Evolutionary conservation across 2,888 invertebrate genomes (phyloP).

Genomic region (Drosophila lutescens): DNA sequence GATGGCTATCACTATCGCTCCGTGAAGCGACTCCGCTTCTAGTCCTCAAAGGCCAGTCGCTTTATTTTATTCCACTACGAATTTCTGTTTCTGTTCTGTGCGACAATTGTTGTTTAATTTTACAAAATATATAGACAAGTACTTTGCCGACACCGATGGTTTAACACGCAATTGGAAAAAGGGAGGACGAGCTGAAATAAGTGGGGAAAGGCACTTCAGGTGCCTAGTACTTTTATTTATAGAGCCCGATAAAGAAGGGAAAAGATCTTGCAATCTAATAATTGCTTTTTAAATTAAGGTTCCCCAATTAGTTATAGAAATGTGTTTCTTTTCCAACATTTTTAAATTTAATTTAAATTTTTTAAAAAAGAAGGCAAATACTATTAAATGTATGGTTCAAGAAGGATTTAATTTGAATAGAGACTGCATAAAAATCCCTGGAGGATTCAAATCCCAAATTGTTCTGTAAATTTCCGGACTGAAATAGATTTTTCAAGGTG

Average conservation of each 20-base stretch:
- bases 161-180: conserved; percentile 17
- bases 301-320: no score
- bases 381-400: no score
- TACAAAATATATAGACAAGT: conserved; percentile 51
- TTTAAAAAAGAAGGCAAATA: no score
- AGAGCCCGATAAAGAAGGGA: no score
- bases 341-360: no score
- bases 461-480: background rate
- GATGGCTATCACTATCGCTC: conserved; percentile 79
- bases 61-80: conserved; percentile 24
- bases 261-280: no score
- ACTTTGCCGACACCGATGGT: conserved; percentile 19
- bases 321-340: no score
- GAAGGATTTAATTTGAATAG: no score
- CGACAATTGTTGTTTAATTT: conserved; percentile 66
- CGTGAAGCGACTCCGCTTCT: conserved; percentile 61
- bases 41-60: conserved; percentile 11
- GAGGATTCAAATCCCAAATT: background rate
- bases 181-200: background rate
- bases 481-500: background rate
- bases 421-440: no score
- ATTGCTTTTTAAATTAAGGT: no score
- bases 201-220: background rate
- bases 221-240: background rate
- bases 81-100: conserved; percentile 61